Conservation (phyloP, 37 sponge, comb jelly and placozoan genomes). For the Cladorhizidae sp. region DNA sequence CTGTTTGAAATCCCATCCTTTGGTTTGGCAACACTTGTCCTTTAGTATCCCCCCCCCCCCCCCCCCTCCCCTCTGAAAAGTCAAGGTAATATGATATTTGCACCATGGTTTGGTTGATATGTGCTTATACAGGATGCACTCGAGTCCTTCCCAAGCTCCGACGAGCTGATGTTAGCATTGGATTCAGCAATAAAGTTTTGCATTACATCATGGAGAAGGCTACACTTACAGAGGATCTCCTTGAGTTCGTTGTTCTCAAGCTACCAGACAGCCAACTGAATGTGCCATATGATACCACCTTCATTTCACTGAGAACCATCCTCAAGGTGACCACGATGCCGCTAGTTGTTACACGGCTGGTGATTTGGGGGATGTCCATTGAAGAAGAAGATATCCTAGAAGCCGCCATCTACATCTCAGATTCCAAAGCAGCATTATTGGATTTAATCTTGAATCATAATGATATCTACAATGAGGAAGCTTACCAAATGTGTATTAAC, state of each 20-base stretch:
- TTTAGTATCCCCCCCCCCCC: too few relatives aligned
- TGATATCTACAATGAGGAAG: background rate
- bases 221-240: background rate
- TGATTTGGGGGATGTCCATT: slow-evolving; percentile 14
- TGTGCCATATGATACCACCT: background rate
- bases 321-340: background rate
- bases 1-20: too few relatives aligned
- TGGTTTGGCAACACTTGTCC: too few relatives aligned
- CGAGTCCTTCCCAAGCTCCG: slow-evolving; percentile 1
- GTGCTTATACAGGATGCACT: slow-evolving; percentile 9
- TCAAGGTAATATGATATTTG: too few relatives aligned
- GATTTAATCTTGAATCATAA: background rate
- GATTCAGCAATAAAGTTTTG: slow-evolving; percentile 16
- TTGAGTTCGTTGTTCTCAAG: background rate
- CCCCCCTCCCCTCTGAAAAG: too few relatives aligned
- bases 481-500: background rate
- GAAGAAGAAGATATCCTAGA: background rate
- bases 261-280: background rate
- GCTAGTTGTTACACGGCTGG: background rate
- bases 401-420: background rate
- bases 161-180: background rate
- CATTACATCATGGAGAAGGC: background rate
- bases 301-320: background rate
- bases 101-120: too few relatives aligned
- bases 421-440: background rate